Evolutionary conservation across 2,113 vertebrate genomes (phyloP).

Genomic region (Echinops telfairi): DNA sequence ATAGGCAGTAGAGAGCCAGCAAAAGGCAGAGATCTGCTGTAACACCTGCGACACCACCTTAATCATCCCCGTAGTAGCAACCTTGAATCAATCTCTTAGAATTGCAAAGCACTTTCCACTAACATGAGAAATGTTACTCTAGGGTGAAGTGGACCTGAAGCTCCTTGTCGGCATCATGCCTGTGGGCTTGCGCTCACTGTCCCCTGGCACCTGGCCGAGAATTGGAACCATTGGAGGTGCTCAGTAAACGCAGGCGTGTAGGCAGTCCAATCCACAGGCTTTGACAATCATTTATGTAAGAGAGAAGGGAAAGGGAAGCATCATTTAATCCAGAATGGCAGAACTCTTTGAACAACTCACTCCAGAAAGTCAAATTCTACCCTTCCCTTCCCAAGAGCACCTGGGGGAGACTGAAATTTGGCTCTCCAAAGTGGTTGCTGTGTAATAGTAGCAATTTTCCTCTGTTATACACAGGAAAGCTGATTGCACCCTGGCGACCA

Average conservation of each 20-base stretch:
- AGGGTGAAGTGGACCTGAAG: background rate
- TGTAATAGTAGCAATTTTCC: background rate
- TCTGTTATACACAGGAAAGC: background rate
- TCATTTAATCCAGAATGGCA: background rate
- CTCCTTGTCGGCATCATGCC: background rate
- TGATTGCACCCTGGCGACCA: constrained; percentile 1
- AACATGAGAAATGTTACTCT: background rate
- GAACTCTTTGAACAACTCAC: background rate
- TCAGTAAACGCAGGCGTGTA: background rate
- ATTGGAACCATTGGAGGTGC: background rate
- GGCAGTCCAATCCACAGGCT: background rate
- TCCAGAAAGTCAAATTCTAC: background rate
- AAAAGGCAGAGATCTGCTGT: background rate
- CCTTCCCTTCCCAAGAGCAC: background rate
- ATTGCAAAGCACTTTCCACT: background rate
- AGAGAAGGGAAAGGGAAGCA: background rate
- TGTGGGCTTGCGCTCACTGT: background rate
- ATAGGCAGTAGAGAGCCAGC: background rate
- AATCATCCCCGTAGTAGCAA: background rate
- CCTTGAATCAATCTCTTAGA: background rate
- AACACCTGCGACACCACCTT: background rate
- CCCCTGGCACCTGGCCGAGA: background rate
- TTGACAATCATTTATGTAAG: background rate
- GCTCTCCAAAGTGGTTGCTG: constrained; percentile 7
- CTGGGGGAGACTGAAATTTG: background rate